Evolutionary conservation across 2,113 vertebrate species (phyloP), one percentile per base, ranked within the genome.

Genomic region (Sylvietta virens): DNA sequence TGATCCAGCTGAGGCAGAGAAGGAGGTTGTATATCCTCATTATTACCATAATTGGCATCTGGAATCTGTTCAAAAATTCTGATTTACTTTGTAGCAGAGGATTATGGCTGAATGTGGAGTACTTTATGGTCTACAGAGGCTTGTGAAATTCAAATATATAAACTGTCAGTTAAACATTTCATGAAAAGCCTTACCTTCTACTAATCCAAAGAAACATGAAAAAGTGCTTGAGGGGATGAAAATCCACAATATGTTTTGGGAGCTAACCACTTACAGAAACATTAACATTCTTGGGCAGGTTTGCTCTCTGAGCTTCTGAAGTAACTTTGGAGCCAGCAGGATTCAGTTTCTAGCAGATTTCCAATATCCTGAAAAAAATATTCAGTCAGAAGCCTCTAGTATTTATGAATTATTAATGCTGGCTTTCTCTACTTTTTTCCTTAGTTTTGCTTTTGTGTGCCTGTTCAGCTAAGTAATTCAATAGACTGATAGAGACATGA

Each of bases 361-460:
- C 56, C 93, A 97, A 95, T 72, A 83, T 45, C 53, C 65, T 94
- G 74, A 13, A 95, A 95, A 97, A 95, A 94, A 94, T 33, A 96
- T 67, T 96, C 95, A 97, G 90, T 92, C 81, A 97, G 94, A 97
- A 97, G 79, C 85, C 92, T 95, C 96, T 94, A 95, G 79, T 94
- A 92, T 97, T 97, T 98, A 98, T 98, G 96, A 98, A 98, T 98
- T 98, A 98, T 98, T 98, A 98, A 98, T 98, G 86, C 11, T 96
- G 58, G 24, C 86, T 97, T 97, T 96, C 96, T 96, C 35, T 21
- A 19, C 15, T 94, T 96, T 96, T 96, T 94, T 74, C 77, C 76
- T 86, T 94, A 92, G 83, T 97, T 98, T 98, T 98, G 96, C 95
- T 97, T 98, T 97, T 97, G 96, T 97, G 92, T 97, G 80, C 35